Evolutionary conservation across 2,888 invertebrate genomes (phyloP).

Genomic region (Fragum fragum): DNA sequence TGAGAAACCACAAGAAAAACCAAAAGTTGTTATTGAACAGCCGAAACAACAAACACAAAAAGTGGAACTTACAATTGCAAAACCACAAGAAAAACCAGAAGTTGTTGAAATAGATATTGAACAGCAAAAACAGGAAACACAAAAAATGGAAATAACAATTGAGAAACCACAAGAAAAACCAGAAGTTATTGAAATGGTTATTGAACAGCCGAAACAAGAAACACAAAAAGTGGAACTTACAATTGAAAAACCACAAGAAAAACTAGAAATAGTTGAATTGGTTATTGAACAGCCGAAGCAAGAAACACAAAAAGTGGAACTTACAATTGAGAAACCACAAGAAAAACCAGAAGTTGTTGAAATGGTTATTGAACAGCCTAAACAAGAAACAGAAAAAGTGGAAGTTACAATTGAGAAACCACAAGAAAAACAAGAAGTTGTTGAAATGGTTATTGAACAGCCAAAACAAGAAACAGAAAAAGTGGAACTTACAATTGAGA

Average conservation of each 20-base stretch:
- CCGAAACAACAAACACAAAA: too few species aligned
- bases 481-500: constrained; percentile 33
- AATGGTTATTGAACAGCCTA: constrained; percentile 38
- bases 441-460: constrained; percentile 32
- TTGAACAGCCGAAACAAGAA: neutral
- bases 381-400: constrained; percentile 19
- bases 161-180: constrained; percentile 13
- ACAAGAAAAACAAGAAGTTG: neutral
- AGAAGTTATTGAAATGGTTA: constrained; percentile 7
- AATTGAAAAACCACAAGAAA: neutral
- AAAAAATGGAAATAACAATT: constrained; percentile 26
- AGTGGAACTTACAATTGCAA: neutral
- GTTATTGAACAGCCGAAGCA: constrained; percentile 21
- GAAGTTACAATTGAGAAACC: constrained; percentile 32
- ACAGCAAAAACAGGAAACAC: neutral
- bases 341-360: constrained; percentile 38
- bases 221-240: neutral
- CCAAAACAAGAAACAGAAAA: constrained; percentile 30
- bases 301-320: constrained; percentile 50
- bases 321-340: constrained; percentile 36
- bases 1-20: neutral
- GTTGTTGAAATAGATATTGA: neutral
- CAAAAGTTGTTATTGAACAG: neutral
- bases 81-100: too few species aligned
- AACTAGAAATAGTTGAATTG: neutral